Evolutionary conservation across 2,113 vertebrate genomes (phyloP).

Genomic region (Pangasianodon gigas): DNA sequence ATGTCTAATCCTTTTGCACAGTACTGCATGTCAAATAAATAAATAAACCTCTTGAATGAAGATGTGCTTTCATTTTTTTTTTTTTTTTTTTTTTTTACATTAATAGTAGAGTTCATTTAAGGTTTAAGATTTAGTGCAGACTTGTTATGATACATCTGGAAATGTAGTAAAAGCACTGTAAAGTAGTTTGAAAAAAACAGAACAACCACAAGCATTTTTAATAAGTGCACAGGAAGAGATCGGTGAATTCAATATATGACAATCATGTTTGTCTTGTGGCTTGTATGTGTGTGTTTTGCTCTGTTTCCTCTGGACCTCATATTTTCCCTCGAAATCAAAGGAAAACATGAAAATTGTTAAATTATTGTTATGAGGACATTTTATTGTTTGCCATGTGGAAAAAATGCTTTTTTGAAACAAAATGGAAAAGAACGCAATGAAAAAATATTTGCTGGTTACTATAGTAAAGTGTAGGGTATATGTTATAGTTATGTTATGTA

Average conservation of each 20-base stretch:
- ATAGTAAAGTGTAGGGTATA: neutral
- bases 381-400: neutral
- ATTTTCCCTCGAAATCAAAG: neutral
- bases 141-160: neutral
- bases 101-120: neutral
- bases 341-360: neutral
- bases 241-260: neutral
- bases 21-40: neutral
- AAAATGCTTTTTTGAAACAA: neutral
- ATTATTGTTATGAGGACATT: neutral
- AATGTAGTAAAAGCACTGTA: neutral
- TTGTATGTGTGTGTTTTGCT: neutral
- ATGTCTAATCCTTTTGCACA: neutral
- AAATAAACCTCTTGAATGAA: neutral
- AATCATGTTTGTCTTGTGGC: neutral
- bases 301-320: neutral
- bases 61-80: too few species aligned
- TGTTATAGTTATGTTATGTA: neutral
- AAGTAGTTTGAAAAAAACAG: neutral
- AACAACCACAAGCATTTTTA: constrained; percentile 1
- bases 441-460: neutral
- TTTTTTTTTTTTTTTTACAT: too few species aligned
- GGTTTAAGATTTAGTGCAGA: neutral
- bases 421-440: neutral
- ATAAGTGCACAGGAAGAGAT: neutral